phyloP scores from a whole-genome alignment of 2,888 invertebrate genomes.

The Euphydryas editha region DNA sequence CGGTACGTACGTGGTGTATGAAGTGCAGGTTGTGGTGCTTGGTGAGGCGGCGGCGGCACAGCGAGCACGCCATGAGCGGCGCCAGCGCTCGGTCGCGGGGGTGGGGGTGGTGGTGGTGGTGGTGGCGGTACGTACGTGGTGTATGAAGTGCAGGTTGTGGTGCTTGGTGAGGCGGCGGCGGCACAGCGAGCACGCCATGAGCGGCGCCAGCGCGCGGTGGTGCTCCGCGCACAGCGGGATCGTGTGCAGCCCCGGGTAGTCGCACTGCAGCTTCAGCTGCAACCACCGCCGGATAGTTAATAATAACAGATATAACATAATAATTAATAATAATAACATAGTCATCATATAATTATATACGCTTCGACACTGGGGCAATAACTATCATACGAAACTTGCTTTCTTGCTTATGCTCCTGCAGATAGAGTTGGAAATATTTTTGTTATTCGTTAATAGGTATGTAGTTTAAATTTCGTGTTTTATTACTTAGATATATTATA shows the following conservation, averaged over 20 bases:
- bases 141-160: constrained; percentile 82
- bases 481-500: too few species aligned
- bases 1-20: constrained; percentile 79
- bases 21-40: constrained; percentile 91
- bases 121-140: not conserved
- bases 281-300: not conserved
- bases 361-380: too few species aligned
- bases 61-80: too few species aligned
- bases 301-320: not conserved
- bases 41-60: constrained; percentile 83
- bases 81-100: not conserved
- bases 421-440: too few species aligned
- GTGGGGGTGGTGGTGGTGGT: not conserved
- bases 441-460: too few species aligned
- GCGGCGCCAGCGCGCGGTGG: constrained; percentile 87
- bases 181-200: constrained; percentile 90
- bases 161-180: constrained; percentile 89
- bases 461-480: too few species aligned
- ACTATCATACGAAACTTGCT: too few species aligned
- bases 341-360: too few species aligned
- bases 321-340: too few species aligned
- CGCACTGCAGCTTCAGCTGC: constrained; percentile 83
- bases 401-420: too few species aligned
- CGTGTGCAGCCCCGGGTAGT: constrained; percentile 87
- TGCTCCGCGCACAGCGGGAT: constrained; percentile 88